Percentiles rank a stretch among this genome's conserved stretches.
phyloP scores from a whole-genome alignment of 2,888 invertebrate genomes.

The Cordilura impudica region DNA sequence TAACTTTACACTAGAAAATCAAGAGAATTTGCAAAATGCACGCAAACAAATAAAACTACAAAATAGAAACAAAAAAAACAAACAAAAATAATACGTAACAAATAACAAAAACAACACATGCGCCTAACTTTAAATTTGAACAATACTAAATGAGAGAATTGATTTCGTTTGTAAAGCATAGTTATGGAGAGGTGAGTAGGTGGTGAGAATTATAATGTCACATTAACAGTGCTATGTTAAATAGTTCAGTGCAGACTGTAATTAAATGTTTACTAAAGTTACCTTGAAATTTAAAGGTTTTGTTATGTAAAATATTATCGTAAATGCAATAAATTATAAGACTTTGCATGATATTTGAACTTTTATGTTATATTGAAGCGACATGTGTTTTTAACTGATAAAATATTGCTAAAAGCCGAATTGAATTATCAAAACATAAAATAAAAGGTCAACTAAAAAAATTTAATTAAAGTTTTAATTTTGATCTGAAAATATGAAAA shows the following conservation, averaged over 20 bases:
- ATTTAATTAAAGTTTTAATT: too few relatives aligned
- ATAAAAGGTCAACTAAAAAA: too few relatives aligned
- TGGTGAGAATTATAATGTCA: slow-evolving; percentile 8
- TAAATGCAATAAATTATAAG: not conserved
- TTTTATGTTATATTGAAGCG: not conserved
- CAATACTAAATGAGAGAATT: slow-evolving; percentile 3
- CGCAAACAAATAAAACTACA: not conserved
- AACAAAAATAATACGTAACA: slow-evolving; percentile 1
- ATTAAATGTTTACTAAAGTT: slow-evolving; percentile 6
- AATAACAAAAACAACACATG: slow-evolving; percentile 43
- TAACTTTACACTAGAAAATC: not conserved
- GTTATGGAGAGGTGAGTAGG: not conserved
- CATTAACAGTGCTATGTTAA: not conserved
- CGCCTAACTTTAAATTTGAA: slow-evolving; percentile 22
- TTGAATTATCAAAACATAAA: too few relatives aligned
- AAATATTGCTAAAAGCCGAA: too few relatives aligned
- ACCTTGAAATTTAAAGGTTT: slow-evolving; percentile 15
- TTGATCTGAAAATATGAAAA: too few relatives aligned
- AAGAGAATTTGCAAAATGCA: slow-evolving; percentile 37
- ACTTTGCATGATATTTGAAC: not conserved
- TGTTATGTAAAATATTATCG: not conserved
- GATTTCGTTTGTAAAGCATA: not conserved
- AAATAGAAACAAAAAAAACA: not conserved
- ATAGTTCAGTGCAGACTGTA: not conserved
- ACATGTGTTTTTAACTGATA: too few relatives aligned